phyloP scores from a whole-genome alignment of 2,888 invertebrate genomes.

The Trichopria drosophilae region DNA sequence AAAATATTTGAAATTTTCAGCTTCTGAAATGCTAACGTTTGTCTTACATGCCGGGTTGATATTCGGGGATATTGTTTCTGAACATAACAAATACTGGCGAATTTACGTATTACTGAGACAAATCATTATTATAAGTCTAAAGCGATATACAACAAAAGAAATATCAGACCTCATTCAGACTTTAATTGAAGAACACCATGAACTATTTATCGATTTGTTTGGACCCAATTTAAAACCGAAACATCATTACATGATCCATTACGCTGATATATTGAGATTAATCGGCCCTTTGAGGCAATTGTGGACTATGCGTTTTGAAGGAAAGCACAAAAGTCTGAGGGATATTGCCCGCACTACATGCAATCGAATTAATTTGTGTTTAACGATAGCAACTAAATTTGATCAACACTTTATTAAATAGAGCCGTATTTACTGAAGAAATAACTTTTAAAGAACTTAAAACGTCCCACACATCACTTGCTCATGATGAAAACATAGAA shows the following conservation, averaged over 20 bases:
- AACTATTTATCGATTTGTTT: slow-evolving; percentile 26
- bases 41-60: slow-evolving; percentile 15
- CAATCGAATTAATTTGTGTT: not conserved
- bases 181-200: slow-evolving; percentile 18
- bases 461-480: not conserved
- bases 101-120: slow-evolving; percentile 16
- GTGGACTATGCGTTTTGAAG: slow-evolving; percentile 38
- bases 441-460: not conserved
- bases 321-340: slow-evolving; percentile 33
- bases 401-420: not conserved
- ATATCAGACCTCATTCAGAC: slow-evolving; percentile 16
- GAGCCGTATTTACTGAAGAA: not conserved
- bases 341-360: slow-evolving; percentile 4
- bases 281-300: slow-evolving; percentile 33
- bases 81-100: slow-evolving; percentile 11
- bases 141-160: slow-evolving; percentile 9
- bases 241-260: slow-evolving; percentile 39
- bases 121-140: slow-evolving; percentile 18
- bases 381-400: not conserved
- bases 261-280: slow-evolving; percentile 31
- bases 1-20: slow-evolving; percentile 32
- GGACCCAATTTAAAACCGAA: slow-evolving; percentile 32
- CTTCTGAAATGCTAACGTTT: slow-evolving; percentile 24
- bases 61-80: slow-evolving; percentile 22
- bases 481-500: not conserved